Evolutionary conservation across 1,140 invertebrate genomes (phyloP), one percentile per base, ranked within the genome.

Genomic region (Lasioglossum baleicum): DNA sequence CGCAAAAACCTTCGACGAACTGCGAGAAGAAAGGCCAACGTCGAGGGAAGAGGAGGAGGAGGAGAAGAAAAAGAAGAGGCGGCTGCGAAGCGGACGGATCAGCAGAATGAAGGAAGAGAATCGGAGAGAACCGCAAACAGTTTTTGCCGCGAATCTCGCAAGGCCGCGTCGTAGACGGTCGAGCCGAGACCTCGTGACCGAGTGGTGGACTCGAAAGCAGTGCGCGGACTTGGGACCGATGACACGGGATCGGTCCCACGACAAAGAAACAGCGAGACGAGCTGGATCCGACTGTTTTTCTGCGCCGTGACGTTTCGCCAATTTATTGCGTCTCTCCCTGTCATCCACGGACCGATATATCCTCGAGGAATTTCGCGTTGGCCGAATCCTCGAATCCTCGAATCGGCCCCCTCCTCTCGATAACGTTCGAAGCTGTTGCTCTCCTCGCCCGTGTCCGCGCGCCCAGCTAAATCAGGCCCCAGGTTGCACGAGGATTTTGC

Each of bases 131-230:
- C 42, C 60, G 73, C 67, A 66, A 68, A 70, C 70, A 61, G 74
- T 86, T 86, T 86, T 86, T 86, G 85, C 35, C 73, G 65, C 51
- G 77, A 71, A 83, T 83, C 76, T 86, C 84, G 84, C 81, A 86
- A 86, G 81, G 77, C 80, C 75, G 81, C 75, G 81, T 72, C 75
- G 80, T 75, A 83, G 81, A 81, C 81, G 70, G 80, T 82, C 58
- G 79, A 84, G 51, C 77, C 35, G 69, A 78, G 71, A 69, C 68
- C 81, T 85, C 81, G 76, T 85, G 76, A 80, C 76, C 83, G 76
- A 83, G 84, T 70, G 42, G 64, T 70, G 71, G 79, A 60, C 56
- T 65, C 75, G 65, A 79, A 61, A 85, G 63, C 81, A 20, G 31
- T 26, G 6, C 70, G 69, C 60, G 71, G 81, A 67, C 65, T 85